phyloP scores from a whole-genome alignment of 2,113 vertebrate genomes.

The Morone saxatilis region DNA sequence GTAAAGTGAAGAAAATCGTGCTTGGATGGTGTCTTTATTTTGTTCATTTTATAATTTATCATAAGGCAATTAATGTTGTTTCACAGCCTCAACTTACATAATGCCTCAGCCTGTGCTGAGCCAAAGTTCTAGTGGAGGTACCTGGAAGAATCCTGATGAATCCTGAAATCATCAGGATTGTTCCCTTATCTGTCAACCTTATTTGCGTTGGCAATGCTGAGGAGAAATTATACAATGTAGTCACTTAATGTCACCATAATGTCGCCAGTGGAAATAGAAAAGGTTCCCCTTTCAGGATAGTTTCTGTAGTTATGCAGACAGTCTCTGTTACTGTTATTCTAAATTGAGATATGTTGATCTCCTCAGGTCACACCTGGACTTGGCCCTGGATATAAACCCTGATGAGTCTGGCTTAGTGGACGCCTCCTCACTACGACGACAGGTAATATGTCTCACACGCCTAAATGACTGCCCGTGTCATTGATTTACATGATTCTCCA shows the following conservation, averaged over 20 bases:
- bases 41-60: not conserved
- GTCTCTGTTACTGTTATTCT: not conserved
- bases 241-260: not conserved
- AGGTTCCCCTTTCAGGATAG: not conserved
- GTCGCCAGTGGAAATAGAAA: not conserved
- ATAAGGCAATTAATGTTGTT: not conserved
- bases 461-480: not conserved
- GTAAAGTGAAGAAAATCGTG: not conserved
- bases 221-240: too few relatives aligned
- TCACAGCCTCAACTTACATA: not conserved
- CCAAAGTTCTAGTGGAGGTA: not conserved
- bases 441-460: slow-evolving; percentile 82
- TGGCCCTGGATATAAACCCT: slow-evolving; percentile 86
- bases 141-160: too few relatives aligned
- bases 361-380: slow-evolving; percentile 86
- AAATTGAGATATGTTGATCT: slow-evolving; percentile 14
- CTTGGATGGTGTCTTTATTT: not conserved
- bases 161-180: too few relatives aligned
- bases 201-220: too few relatives aligned
- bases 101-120: not conserved
- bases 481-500: not conserved
- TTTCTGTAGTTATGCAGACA: not conserved
- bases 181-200: too few relatives aligned
- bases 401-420: slow-evolving; percentile 92
- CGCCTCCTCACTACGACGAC: slow-evolving; percentile 92